Evolutionary conservation across 2,797 vertebrate genomes (phyloP).

Genomic region (Luscinia luscinia): DNA sequence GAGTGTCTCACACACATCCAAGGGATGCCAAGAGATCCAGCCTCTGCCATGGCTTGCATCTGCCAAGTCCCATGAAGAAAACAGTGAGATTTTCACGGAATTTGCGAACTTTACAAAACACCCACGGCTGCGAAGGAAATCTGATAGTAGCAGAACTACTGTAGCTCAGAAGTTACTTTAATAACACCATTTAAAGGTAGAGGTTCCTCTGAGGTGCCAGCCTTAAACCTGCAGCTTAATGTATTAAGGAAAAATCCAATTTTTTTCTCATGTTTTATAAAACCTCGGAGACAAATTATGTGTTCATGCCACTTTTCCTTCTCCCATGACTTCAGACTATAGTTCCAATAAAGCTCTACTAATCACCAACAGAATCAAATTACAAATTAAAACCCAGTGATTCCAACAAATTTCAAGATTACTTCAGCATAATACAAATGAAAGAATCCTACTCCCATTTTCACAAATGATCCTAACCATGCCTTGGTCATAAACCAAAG

Average conservation of each 20-base stretch:
- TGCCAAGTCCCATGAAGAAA: slow-evolving; percentile 58
- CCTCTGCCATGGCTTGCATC: slow-evolving; percentile 38
- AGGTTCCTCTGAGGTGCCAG: background rate
- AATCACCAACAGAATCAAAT: background rate
- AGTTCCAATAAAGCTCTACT: background rate
- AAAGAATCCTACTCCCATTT: background rate
- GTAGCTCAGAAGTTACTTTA: background rate
- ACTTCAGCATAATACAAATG: background rate
- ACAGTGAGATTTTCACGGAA: background rate
- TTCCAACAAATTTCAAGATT: background rate
- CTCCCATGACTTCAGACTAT: background rate
- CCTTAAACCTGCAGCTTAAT: background rate
- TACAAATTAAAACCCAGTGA: background rate
- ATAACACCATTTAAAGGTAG: background rate
- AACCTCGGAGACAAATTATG: background rate
- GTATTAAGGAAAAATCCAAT: background rate
- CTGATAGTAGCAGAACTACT: background rate
- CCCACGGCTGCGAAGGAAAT: background rate
- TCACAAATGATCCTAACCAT: background rate
- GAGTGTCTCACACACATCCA: slow-evolving; percentile 17
- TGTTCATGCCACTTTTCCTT: background rate
- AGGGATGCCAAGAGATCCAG: slow-evolving; percentile 46
- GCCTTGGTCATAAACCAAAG: background rate
- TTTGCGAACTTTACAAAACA: background rate
- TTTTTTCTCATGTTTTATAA: background rate